Base-by-base conservation (phyloP, 2,888 invertebrate genomes). In the Lomographa bimaculata region DNA sequence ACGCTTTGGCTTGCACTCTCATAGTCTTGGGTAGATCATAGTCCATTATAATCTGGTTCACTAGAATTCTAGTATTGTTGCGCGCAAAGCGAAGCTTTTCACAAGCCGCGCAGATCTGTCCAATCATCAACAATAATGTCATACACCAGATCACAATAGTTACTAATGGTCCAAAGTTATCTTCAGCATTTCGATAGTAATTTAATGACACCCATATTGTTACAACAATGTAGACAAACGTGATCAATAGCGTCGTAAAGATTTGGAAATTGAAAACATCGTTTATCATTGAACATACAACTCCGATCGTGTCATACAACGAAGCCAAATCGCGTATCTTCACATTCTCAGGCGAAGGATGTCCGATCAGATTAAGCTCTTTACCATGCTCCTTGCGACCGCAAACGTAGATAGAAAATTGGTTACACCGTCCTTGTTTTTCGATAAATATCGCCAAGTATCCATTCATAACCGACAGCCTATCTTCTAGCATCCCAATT, bases 31-130 rank as follows among this genome's bases (percentile, higher is more conserved):
- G 76, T 1, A 79, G 55, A n/a, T 70, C 64, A 34, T 82, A 81
- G 43, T 78, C 69, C 72, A 79, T 81, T 12, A 82, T 70, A 0
- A 83, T 38, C 36, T 80, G 73, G 38, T 79, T 79, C 0, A 82
- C 63, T 12, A 79, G 51, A 7, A 69, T 50, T 44, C 65, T 75
- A 1, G 76, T 76, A 1, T 55, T 44, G 6, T 64, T 69, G 4
- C 78, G 66, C 4, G 63, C 59, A 5, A 51, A 11, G 25, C 64
- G 54, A 6, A 83, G 35, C n/a, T 30, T 49, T 49, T 81, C 77
- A 36, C 81, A 79, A 9, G 59, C 54, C 16, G 63, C 57, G 2
- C 72, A 72, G 60, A 80, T 66, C 1, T 63, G 23, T 2, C 54
- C 62, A 14, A 79, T 59, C 6, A 57, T 50, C 9, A 65, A 25